phyloP scores from a whole-genome alignment of 1,140 invertebrate genomes.

The Hyphantria cunea region DNA sequence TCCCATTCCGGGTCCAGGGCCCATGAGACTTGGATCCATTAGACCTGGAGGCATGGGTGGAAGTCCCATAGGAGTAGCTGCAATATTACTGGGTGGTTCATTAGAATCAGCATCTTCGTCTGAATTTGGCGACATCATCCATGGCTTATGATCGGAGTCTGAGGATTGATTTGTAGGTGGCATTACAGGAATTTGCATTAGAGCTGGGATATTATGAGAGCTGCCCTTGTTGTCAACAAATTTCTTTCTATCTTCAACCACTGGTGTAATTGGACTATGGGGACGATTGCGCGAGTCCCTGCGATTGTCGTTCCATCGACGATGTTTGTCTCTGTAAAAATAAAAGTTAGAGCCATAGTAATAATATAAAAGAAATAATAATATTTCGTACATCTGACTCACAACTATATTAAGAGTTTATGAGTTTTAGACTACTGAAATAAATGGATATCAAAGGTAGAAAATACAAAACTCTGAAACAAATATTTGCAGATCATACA shows the following conservation, averaged over 20 bases:
- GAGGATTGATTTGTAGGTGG: conserved; percentile 50
- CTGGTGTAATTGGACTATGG: conserved; percentile 63
- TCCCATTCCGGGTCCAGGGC: neutral
- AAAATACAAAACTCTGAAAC: too few species aligned
- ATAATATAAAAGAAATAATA: too few species aligned
- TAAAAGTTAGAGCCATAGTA: conserved; percentile 6
- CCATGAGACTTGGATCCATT: conserved; percentile 40
- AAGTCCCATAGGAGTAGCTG: conserved; percentile 21
- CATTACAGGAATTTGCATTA: conserved; percentile 67
- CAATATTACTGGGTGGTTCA: conserved; percentile 33
- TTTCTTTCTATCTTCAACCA: conserved; percentile 64
- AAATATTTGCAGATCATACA: too few species aligned
- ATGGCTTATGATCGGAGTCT: conserved; percentile 42
- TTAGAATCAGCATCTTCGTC: conserved; percentile 48
- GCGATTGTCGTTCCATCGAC: conserved; percentile 61
- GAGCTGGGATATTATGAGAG: conserved; percentile 56
- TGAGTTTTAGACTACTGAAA: too few species aligned
- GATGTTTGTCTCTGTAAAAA: conserved; percentile 55
- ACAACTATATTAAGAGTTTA: too few species aligned
- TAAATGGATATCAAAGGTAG: too few species aligned
- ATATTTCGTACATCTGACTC: too few species aligned
- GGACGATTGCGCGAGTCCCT: conserved; percentile 35
- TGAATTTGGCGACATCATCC: conserved; percentile 31
- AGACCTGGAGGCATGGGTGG: conserved; percentile 31
- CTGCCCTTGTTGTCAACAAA: conserved; percentile 37